phyloP scores from a whole-genome alignment of 2,797 vertebrate genomes.

The Tolypeutes matacus region DNA sequence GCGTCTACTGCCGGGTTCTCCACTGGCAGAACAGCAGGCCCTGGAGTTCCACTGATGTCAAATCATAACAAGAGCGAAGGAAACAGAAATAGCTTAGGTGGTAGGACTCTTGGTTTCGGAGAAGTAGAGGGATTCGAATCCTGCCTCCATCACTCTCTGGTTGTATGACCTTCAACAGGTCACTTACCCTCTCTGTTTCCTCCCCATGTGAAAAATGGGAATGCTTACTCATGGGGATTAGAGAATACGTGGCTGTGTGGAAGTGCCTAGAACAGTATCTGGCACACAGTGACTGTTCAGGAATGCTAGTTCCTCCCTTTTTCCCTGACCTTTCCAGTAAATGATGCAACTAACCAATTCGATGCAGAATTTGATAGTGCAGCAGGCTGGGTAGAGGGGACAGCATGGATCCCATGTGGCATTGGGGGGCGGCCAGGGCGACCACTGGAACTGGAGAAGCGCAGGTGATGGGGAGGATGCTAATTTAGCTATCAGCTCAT shows the following conservation, averaged over 20 bases:
- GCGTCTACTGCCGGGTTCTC: background rate
- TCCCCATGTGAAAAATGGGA: background rate
- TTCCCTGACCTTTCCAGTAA: conserved; percentile 6
- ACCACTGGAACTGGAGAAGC: background rate
- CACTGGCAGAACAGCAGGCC: conserved; percentile 1
- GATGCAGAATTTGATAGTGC: background rate
- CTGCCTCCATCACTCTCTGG: background rate
- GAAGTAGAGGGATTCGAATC: rapidly evolving
- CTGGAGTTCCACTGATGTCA: conserved; percentile 1
- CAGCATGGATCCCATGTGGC: rapidly evolving
- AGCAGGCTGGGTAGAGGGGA: background rate
- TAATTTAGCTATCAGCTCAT: background rate
- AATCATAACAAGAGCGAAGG: background rate
- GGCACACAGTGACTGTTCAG: background rate
- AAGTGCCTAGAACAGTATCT: background rate
- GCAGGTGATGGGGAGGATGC: background rate
- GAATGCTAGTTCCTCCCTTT: background rate
- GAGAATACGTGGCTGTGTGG: background rate
- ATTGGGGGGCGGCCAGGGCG: background rate
- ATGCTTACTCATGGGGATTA: background rate
- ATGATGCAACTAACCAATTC: background rate
- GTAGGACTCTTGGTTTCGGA: background rate
- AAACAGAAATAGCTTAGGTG: background rate
- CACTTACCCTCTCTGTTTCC: background rate
- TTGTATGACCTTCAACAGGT: background rate